phyloP scores from a whole-genome alignment of 2,888 invertebrate genomes.

The Nephrotoma flavescens region DNA sequence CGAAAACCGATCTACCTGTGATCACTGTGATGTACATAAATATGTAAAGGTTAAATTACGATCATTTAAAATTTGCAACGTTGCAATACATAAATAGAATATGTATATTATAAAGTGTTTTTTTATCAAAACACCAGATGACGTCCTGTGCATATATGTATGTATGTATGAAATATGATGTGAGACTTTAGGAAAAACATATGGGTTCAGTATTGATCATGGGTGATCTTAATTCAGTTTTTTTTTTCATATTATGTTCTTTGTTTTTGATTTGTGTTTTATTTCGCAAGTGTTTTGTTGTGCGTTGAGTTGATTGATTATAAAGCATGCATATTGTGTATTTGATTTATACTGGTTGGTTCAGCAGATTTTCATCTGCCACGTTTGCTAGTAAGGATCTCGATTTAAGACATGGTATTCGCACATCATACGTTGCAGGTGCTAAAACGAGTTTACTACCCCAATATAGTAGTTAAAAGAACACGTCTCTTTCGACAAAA shows the following conservation, averaged over 20 bases:
- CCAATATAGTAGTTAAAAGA: too few species aligned
- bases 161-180: background rate
- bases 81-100: background rate
- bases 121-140: background rate
- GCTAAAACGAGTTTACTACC: too few species aligned
- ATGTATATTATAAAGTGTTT: background rate
- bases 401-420: too few species aligned
- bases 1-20: background rate
- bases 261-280: background rate
- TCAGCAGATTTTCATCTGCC: too few species aligned
- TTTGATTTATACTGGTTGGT: too few species aligned
- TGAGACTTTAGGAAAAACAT: background rate
- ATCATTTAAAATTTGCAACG: background rate
- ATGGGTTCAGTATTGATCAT: background rate
- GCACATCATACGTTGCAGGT: too few species aligned
- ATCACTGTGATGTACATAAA: background rate
- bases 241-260: background rate
- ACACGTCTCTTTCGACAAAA: too few species aligned
- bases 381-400: too few species aligned
- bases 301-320: background rate
- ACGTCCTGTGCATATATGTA: background rate
- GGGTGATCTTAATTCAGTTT: background rate
- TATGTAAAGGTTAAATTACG: background rate
- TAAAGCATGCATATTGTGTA: too few species aligned
- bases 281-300: background rate